A percentile compares a stretch with the other conserved stretches of the same genome.
These are phyloP conservation scores for Poeciliopsis presidionis DNA, from an alignment of 2,797 vertebrate genomes.

Conservation along the genomic window DNA sequence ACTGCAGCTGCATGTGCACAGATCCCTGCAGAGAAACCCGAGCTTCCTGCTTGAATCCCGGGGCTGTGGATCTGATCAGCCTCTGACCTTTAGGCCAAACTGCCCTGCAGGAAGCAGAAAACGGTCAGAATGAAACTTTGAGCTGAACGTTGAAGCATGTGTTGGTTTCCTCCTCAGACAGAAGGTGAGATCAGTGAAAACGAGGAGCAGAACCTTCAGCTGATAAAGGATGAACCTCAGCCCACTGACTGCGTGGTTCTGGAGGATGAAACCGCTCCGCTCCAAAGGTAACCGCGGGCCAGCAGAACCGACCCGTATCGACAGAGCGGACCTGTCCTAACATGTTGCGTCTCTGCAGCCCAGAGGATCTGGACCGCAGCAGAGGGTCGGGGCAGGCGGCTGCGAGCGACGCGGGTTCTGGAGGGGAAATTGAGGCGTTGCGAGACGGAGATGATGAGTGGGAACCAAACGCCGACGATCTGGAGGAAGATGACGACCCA, in stretches of 20 bases:
- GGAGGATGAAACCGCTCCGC: fast-evolving
- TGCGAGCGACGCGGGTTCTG: not conserved
- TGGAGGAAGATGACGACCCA: not conserved
- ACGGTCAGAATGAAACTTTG: not conserved
- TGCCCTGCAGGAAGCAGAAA: not conserved
- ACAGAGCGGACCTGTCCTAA: not conserved
- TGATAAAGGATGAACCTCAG: fast-evolving
- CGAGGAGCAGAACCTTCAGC: slow-evolving; percentile 1
- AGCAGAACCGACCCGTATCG: not conserved
- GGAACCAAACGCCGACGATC: slow-evolving; percentile 12
- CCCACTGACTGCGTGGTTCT: not conserved
- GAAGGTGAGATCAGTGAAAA: not conserved
- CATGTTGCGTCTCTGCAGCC: not conserved
- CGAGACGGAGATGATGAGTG: slow-evolving; percentile 22
- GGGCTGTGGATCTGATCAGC: too few relatives aligned
- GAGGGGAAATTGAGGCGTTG: not conserved
- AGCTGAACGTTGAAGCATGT: not conserved
- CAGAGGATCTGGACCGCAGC: fast-evolving
- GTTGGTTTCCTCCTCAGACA: slow-evolving; percentile 12
- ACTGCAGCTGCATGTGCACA: not conserved
- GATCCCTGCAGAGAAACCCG: too few relatives aligned
- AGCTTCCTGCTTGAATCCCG: too few relatives aligned
- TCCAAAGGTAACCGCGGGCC: slow-evolving; percentile 10
- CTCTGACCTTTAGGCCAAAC: not conserved
- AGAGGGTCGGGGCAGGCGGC: fast-evolving